Base-by-base conservation (phyloP, 2,797 vertebrate genomes). In the Carduelis carduelis region DNA sequence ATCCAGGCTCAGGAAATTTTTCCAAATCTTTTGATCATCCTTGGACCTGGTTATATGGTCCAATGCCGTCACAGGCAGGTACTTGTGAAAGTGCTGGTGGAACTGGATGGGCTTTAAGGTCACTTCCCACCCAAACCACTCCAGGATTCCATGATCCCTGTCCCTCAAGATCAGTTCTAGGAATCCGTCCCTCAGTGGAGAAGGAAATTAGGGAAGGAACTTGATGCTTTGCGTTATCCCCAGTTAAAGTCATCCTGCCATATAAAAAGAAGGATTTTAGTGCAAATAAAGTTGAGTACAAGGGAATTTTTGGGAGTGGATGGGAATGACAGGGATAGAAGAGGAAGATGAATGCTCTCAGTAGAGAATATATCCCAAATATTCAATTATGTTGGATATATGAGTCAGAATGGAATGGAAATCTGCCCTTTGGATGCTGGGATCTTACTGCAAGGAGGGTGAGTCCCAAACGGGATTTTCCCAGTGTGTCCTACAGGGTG, bases 51-150 rank as follows among this genome's bases (percentile, higher is more conserved):
- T 34, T 66, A 26, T 37, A 12, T n/a, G 41, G 32, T 70, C 14
- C 9, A 3, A 14, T 0, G 0, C 41, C 1, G 0, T 34, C 32
- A 28, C 6, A 5, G 39, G 28, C 35, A 70, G 80, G 76, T 59
- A n/a, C 19, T 60, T 47, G 34, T 35, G 65, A 26, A 55, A 55
- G 14, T 86, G 16, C 11, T 69, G 12, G 7, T 77, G 28, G 57
- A 46, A 16, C 26, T 41, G 52, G 30, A 9, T 53, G 64, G 41
- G 30, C 11, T 53, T 71, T 32, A 5, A 57, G 15, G 22, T 65
- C 39, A 3, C 24, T 83, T 71, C 22, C 34, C 37, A 22, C 18
- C 10, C 26, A 20, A 39, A 23, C 11, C 12, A 17, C 64, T 59
- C 61, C 72, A 72, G 59, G 52, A 47, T 59, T 41, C 47, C 22